Percentiles rank a stretch among this genome's conserved stretches.
These are phyloP conservation scores for Parnassius glacialis DNA, from an alignment of 2,888 invertebrate genomes.

Conservation along the genomic window DNA sequence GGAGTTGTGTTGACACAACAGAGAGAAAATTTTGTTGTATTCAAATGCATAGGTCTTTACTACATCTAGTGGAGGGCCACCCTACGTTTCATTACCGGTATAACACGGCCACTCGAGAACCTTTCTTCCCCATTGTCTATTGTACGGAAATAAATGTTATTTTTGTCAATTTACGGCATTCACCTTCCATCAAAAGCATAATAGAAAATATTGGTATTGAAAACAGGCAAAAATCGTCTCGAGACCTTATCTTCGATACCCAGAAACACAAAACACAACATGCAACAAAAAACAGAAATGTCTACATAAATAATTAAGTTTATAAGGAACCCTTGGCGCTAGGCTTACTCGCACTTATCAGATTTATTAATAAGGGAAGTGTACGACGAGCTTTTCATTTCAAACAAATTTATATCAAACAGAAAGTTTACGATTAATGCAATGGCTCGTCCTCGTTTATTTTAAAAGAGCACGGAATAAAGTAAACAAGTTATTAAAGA, in stretches of 20 bases:
- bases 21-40: too few species aligned
- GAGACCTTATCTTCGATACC: neutral
- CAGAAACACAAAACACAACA: too few species aligned
- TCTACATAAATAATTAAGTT: too few species aligned
- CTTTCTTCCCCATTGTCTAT: neutral
- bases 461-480: neutral
- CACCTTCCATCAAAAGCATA: too few species aligned
- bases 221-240: neutral
- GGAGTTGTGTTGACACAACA: too few species aligned
- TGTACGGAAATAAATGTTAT: neutral
- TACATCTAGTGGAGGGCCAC: neutral
- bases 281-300: too few species aligned
- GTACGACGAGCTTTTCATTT: conserved; percentile 3
- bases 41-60: neutral
- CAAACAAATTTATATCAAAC: conserved; percentile 4
- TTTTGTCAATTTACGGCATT: too few species aligned
- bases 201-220: too few species aligned
- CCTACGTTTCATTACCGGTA: too few species aligned
- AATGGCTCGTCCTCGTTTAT: conserved; percentile 1
- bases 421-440: conserved; percentile 11
- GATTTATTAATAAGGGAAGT: neutral
- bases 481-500: conserved; percentile 3
- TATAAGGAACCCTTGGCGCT: too few species aligned
- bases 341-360: too few species aligned
- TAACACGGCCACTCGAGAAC: too few species aligned